Evolutionary conservation across 2,113 vertebrate genomes (phyloP), one percentile per base, ranked within the genome.

Genomic region (Eolophus roseicapilla): DNA sequence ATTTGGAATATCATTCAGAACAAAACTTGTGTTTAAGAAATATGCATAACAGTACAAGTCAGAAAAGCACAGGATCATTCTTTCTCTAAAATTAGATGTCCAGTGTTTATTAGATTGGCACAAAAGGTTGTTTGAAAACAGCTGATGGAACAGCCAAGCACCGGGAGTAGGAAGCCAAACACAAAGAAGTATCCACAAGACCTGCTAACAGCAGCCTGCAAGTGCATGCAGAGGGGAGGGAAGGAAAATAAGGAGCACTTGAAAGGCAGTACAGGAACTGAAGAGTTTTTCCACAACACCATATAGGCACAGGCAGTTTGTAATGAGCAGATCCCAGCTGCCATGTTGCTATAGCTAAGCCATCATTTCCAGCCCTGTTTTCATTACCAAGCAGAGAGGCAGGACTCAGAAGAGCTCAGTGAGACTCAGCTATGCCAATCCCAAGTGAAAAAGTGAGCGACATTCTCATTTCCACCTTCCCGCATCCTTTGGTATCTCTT

Each of bases 21-120:
- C 57, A 90, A 89, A 96, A 82, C 41, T 80, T 83, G 83, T 43
- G 5, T 53, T 95, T 84, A 76, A 49, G 53, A 86, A 89, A 96
- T 94, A 63, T 14, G 25, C 50, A 70, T 86, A 92, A 90, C 17
- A 60, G 28, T 69, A 37, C 67, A 90, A 92, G 79, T 47, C 65
- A 96, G 90, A 95, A 86, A 96, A 90, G 62, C 57, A 87, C 47
- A 28, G 47, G 46, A 76, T 93, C 5, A 75, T 84, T 88, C 82
- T 21, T 53, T 60, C 75, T 87, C 87, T 95, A 96, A 96, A 96
- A 90, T 90, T 74, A 91, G 35, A 60, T 1, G 4, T 49, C 67
- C 78, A 69, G 52, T 82, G 50, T 90, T 91, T 63, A 93, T 82
- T 92, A 84, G 57, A 35, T 63, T 75, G 31, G 37, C 76, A 89